Evolutionary conservation across 2,113 vertebrate genomes (phyloP), one percentile per base, ranked within the genome.

Genomic region (Dolichallabes microphthalmus): DNA sequence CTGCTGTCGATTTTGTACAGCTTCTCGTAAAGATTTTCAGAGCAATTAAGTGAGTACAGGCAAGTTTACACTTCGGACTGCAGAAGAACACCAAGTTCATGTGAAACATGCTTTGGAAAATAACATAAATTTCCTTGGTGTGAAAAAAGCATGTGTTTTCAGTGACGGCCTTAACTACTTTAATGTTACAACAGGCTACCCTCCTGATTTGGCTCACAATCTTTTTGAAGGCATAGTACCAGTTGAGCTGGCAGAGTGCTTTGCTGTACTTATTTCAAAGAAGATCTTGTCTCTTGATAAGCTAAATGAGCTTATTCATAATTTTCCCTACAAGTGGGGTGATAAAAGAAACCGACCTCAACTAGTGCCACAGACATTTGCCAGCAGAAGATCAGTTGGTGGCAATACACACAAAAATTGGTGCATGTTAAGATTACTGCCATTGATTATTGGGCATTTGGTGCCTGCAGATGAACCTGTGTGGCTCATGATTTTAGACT

Each of bases 61-160:
- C n/a, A n/a, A n/a, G n/a, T n/a, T n/a, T n/a, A n/a, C n/a, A n/a
- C n/a, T n/a, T n/a, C n/a, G n/a, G n/a, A n/a, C n/a, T n/a, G n/a
- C n/a, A 82, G 81, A 55, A 57, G 15, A 30, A 20, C 81, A 82
- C 32, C 17, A 71, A 71, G 66, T 0, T 35, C 66, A 71, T 35
- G 1, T 71, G 2, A 71, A 57, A 55, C 32, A 7, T 50, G 45
- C 73, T 25, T 17, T 4, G 12, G 73, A 45, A 25, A 75, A 39
- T 20, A 17, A n/a, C n/a, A n/a, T n/a, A n/a, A n/a, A n/a, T n/a
- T n/a, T 75, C 17, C 4, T 75, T 10, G 88, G 84, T 78, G 81
- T 88, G 2, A 88, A 88, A 80, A 69, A 58, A 83, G 30, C 53
- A 25, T 71, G 64, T 9, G 11, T 71, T 82, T 82, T 82, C 30